Conservation (phyloP, 2,113 vertebrate species). For the Erpornis zantholeuca region DNA sequence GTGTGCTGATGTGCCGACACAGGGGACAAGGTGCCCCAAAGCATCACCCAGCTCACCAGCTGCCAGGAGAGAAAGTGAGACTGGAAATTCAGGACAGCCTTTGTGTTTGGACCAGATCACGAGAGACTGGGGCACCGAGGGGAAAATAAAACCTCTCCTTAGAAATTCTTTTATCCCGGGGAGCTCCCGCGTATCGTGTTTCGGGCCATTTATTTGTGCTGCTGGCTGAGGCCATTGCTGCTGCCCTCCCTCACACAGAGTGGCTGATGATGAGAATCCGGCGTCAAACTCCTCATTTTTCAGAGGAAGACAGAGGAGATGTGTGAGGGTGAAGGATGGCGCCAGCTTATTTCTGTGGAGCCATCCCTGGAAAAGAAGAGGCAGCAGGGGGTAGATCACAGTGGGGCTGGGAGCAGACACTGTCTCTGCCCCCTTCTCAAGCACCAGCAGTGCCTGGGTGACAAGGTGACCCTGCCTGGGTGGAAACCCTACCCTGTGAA, state of each 20-base stretch:
- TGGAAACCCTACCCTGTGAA: neutral
- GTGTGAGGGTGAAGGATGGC: neutral
- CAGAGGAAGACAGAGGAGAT: neutral
- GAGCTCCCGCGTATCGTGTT: constrained; percentile 18
- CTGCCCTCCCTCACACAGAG: neutral
- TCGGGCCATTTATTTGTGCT: constrained; percentile 48
- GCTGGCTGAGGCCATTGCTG: neutral
- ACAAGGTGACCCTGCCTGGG: neutral
- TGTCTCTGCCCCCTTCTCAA: neutral
- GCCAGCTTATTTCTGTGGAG: neutral
- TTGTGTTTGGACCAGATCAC: constrained; percentile 9
- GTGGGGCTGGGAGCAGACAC: neutral
- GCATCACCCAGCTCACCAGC: neutral
- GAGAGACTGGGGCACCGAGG: neutral
- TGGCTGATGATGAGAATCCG: neutral
- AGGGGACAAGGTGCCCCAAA: neutral
- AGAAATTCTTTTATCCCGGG: constrained; percentile 58
- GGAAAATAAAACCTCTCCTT: constrained; percentile 41
- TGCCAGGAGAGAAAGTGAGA: constrained; percentile 13
- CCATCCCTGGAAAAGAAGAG: neutral
- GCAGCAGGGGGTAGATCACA: neutral
- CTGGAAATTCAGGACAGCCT: constrained; percentile 35
- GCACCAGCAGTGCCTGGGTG: neutral
- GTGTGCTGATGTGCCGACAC: fast-evolving
- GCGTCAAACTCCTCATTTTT: neutral